These are phyloP conservation scores for Selene dorsalis DNA, from an alignment of 2,797 vertebrate genomes.

Conservation along the genomic window DNA sequence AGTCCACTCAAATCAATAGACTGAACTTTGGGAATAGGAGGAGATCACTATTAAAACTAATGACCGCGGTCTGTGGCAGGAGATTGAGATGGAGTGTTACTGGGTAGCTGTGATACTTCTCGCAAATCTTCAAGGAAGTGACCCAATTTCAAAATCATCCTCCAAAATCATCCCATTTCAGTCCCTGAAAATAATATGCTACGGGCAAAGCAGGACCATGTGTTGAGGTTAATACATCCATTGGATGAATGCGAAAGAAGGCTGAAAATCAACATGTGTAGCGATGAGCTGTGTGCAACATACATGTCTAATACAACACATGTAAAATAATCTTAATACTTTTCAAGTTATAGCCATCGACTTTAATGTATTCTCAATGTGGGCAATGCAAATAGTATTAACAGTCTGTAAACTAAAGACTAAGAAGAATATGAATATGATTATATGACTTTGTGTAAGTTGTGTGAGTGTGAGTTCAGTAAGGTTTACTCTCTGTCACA, in stretches of 20 bases:
- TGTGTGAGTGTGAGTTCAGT: too few relatives aligned
- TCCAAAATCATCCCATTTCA: slow-evolving; percentile 45
- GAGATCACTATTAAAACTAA: slow-evolving; percentile 16
- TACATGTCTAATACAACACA: not conserved
- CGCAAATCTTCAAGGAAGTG: slow-evolving; percentile 61
- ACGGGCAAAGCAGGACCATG: slow-evolving; percentile 39
- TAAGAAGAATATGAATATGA: not conserved
- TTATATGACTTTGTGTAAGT: too few relatives aligned
- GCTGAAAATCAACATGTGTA: not conserved
- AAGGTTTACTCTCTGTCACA: slow-evolving; percentile 48
- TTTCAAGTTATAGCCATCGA: slow-evolving; percentile 7
- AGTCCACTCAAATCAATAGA: not conserved
- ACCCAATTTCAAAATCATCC: slow-evolving; percentile 61
- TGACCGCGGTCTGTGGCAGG: slow-evolving; percentile 19
- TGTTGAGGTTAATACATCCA: slow-evolving; percentile 13
- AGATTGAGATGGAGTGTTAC: slow-evolving; percentile 56
- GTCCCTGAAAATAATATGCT: slow-evolving; percentile 35
- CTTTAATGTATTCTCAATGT: not conserved
- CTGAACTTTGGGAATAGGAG: not conserved
- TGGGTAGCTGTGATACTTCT: slow-evolving; percentile 52
- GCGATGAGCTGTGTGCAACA: not conserved
- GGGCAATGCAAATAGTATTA: not conserved
- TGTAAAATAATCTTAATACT: not conserved
- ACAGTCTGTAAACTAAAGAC: not conserved
- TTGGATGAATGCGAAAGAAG: not conserved